phyloP scores from a whole-genome alignment of 2,113 vertebrate genomes.

The Bufo gargarizans region DNA sequence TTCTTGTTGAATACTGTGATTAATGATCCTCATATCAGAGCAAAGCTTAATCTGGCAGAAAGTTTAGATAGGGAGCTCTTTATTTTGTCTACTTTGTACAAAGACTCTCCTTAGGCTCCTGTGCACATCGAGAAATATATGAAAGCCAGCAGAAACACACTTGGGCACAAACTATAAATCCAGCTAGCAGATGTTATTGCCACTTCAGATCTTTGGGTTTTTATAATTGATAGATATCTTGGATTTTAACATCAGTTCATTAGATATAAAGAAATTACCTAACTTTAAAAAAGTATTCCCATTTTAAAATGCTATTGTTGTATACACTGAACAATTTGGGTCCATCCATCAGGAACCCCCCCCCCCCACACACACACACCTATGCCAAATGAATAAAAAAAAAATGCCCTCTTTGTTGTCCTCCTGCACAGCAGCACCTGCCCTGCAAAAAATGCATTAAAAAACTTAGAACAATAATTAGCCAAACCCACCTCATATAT shows the following conservation, averaged over 20 bases:
- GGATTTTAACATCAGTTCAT: background rate
- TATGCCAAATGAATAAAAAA: too few relatives aligned
- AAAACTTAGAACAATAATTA: too few relatives aligned
- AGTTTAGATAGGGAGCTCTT: background rate
- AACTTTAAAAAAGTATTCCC: background rate
- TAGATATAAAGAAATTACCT: background rate
- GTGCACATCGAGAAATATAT: background rate
- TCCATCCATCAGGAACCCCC: too few relatives aligned
- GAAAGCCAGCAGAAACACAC: background rate
- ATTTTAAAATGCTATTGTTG: background rate
- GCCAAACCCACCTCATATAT: too few relatives aligned
- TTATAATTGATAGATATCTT: background rate
- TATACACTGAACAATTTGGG: too few relatives aligned
- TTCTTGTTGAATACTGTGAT: constrained; percentile 32
- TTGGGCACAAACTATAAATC: background rate
- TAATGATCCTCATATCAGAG: constrained; percentile 28
- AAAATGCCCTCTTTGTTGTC: too few relatives aligned
- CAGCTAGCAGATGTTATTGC: background rate
- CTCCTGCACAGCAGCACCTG: too few relatives aligned
- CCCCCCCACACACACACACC: too few relatives aligned
- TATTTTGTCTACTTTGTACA: constrained; percentile 24
- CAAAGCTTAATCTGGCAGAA: constrained; percentile 31
- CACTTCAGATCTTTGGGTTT: background rate
- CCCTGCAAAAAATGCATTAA: too few relatives aligned
- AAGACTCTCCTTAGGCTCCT: background rate